Conservation (phyloP, 2,888 invertebrate species). For the Nycteola revayana region DNA sequence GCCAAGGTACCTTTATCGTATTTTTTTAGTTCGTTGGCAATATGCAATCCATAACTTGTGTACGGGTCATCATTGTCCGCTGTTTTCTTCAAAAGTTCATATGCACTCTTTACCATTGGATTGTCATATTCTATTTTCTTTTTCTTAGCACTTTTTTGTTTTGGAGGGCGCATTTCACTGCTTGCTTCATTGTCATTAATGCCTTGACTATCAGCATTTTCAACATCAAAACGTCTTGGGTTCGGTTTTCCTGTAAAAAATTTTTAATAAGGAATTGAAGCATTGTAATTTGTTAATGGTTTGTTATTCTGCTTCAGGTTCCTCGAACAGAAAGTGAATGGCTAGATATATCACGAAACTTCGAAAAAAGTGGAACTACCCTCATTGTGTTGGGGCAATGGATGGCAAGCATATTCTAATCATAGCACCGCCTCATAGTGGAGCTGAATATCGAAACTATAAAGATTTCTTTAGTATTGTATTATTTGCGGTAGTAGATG, state of each 20-base stretch:
- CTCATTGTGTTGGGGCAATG: constrained; percentile 40
- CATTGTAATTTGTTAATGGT: constrained; percentile 1
- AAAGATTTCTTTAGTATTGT: constrained; percentile 7
- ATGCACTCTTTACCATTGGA: constrained; percentile 7
- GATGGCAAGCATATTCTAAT: constrained; percentile 43
- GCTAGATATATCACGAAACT: constrained; percentile 26
- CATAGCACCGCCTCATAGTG: constrained; percentile 31
- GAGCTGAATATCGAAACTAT: constrained; percentile 31
- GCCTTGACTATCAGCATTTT: constrained; percentile 11
- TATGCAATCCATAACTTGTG: constrained; percentile 21
- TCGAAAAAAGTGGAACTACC: constrained; percentile 43
- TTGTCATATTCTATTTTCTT: constrained; percentile 10
- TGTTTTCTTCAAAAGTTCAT: constrained; percentile 19
- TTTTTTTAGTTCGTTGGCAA: constrained; percentile 25
- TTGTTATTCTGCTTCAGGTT: constrained; percentile 16
- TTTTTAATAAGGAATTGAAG: no score
- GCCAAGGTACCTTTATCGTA: constrained; percentile 23
- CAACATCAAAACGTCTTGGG: constrained; percentile 6
- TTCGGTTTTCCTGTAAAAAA: no score
- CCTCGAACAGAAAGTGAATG: constrained; percentile 33
- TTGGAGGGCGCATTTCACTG: constrained; percentile 11
- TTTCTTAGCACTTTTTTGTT: constrained; percentile 15
- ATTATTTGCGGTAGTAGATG: constrained; percentile 9
- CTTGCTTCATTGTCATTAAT: constrained; percentile 19
- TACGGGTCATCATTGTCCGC: constrained; percentile 13